Evolutionary conservation across 2,888 invertebrate species (phyloP), one percentile per base, ranked within the genome.

Genomic region (Phorcus lineatus): DNA sequence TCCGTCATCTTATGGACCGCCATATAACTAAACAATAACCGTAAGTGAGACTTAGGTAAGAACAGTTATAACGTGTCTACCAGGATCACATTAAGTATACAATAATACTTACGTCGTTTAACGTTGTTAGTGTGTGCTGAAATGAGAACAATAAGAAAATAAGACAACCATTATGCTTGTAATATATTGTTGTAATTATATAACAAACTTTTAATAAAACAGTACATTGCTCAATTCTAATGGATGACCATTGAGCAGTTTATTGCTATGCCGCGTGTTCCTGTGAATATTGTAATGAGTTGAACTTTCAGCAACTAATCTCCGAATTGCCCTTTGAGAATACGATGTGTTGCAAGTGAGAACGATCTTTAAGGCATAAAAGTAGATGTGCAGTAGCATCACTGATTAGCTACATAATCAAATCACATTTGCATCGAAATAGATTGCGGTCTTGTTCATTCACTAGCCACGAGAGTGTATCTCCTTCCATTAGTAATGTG

Each of bases 61-160:
- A 13, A 57, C 22, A 2, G 24, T n/a, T 57, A 19, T 24, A 9
- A 17, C 24, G 19, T 11, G 2, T 11, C 2, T 0, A 19, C 19
- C 22, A 0, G 6, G 11, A 19, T 57, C 11, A 1, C 17, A 19
- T 57, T 57, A 11, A 57, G 11, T 24, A 28, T 28, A 11, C 28
- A 9, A 62, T 28, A 62, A 24, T 52, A 74, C 84, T 81, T 53
- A 84, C 83, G 81, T 80, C 84, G 53, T 77, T 83, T 83, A 19
- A 81, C 82, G 66, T 82, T 84, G 66, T 82, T 81, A n/a, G 84
- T 84, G 76, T 80, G 77, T 16, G 84, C 82, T 83, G 84, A 74
- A 84, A 84, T n/a, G 47, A 54, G 4, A 81, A 67, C 31, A 11
- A 70, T 66, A 3, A 19, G 22, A n/a, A 77, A 52, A 77, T 16